These are phyloP conservation scores for Clarias macrocephalus DNA, from an alignment of 2,113 vertebrate species.

Conservation along the genomic window DNA sequence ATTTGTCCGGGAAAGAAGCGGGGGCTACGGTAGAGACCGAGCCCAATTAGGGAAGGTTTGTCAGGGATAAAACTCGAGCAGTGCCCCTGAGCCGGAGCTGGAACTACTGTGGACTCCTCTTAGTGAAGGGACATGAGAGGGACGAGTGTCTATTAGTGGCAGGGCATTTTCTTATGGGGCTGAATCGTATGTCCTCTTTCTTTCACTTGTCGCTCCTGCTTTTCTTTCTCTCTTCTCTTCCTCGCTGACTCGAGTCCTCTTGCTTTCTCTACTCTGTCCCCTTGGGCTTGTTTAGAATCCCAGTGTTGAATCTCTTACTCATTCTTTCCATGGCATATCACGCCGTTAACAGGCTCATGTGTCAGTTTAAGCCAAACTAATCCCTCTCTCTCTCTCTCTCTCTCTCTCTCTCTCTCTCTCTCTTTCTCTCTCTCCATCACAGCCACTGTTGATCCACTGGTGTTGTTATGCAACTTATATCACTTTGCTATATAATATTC, in stretches of 20 bases:
- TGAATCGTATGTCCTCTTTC: neutral
- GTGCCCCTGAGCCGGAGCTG: slow-evolving; percentile 43
- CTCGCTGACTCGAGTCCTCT: neutral
- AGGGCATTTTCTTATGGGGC: neutral
- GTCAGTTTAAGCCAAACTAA: slow-evolving; percentile 19
- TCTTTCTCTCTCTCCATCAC: neutral
- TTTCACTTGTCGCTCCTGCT: neutral
- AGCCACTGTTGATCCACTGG: neutral
- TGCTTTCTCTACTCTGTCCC: neutral
- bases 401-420: neutral
- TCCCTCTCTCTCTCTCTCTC: neutral
- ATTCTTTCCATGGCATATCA: slow-evolving; percentile 37
- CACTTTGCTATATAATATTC: neutral
- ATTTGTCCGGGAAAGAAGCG: slow-evolving; percentile 28
- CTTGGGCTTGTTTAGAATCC: slow-evolving; percentile 39
- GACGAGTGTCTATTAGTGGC: slow-evolving; percentile 21
- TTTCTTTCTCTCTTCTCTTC: neutral
- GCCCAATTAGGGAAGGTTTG: slow-evolving; percentile 54
- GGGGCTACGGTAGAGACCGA: slow-evolving; percentile 14
- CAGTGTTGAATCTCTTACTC: slow-evolving; percentile 24
- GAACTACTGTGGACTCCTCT: slow-evolving; percentile 38
- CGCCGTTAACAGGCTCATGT: slow-evolving; percentile 18
- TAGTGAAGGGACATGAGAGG: slow-evolving; percentile 41
- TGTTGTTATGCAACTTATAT: neutral
- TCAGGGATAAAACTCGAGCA: slow-evolving; percentile 38